Base-by-base conservation (phyloP, 2,888 invertebrate species). In the Coenonympha arcania region DNA sequence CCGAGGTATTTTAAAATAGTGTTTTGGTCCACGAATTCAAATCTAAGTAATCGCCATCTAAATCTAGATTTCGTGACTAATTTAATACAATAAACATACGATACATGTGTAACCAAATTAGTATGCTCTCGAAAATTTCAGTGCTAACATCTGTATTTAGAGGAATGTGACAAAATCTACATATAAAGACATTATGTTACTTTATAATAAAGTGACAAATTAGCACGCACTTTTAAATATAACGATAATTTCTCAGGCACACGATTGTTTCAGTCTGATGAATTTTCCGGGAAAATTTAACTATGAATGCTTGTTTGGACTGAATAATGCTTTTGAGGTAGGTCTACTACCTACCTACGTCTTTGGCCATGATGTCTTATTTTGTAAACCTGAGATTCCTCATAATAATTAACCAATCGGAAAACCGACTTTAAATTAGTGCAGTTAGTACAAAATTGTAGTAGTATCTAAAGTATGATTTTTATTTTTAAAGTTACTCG, bases 171-270 rank as follows among this genome's bases (percentile, higher is more conserved):
- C 28, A 16, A 30, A 30, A 34, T 37, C 22, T 3, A 5, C 8
- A 22, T 37, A 15, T 15, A 51, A 41, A n/a, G n/a, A n/a, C n/a
- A n/a, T n/a, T n/a, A n/a, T n/a, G n/a, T n/a, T n/a, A n/a, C n/a
- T n/a, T n/a, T n/a, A n/a, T n/a, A n/a, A n/a, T n/a, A n/a, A n/a
- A 39, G 18, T 40, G 19, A 19, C 4, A 20, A 36, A 48, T 52
- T 43, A 49, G 45, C 52, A 24, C 42, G 9, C 4, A 22, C 39
- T 22, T 24, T 39, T 24, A 47, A 55, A 49, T 47, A 44, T 36
- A 22, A 45, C 24, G 39, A 45, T 56, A 54, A 53, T 52, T 48
- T 45, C 47, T 42, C 20, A 45, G 24, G 22, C 19, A 45, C 24
- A 45, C 41, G 11, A 34, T 37, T 11, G 28, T 43, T n/a, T 40